Evolutionary conservation across 2,797 vertebrate species (phyloP).

Genomic region (Pteronotus mesoamericanus): DNA sequence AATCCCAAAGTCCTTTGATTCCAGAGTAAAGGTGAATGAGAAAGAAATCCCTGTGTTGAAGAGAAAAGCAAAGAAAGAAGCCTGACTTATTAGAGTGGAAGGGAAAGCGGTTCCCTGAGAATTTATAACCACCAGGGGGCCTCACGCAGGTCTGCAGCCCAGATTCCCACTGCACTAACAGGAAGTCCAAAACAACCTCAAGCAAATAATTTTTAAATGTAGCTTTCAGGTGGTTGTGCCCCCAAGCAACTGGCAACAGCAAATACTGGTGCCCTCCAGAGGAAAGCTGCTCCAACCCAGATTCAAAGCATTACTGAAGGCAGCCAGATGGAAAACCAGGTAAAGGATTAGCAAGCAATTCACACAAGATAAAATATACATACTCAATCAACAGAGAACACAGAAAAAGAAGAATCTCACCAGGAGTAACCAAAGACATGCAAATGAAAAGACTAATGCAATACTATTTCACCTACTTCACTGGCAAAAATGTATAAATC

Average conservation of each 20-base stretch:
- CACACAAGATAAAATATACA: background rate
- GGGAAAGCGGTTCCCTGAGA: background rate
- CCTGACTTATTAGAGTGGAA: background rate
- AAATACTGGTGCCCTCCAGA: background rate
- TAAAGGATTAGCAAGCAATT: background rate
- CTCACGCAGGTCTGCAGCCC: background rate
- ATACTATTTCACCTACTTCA: background rate
- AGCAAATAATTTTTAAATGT: background rate
- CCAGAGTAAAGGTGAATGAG: background rate
- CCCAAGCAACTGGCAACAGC: background rate
- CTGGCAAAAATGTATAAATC: background rate
- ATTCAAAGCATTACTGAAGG: background rate
- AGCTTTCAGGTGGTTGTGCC: background rate
- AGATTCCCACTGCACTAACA: background rate
- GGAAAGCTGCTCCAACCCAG: background rate
- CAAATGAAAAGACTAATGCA: background rate
- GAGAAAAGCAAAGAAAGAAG: background rate
- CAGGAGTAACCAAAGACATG: background rate
- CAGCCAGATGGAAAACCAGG: background rate
- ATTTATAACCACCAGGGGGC: background rate
- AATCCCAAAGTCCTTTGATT: background rate
- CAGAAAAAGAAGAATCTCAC: background rate
- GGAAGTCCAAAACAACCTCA: background rate
- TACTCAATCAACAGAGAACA: background rate
- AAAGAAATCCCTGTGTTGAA: background rate